A percentile compares a stretch with the other conserved stretches of the same genome.
These are phyloP conservation scores for Aptenodytes forsteri DNA, from an alignment of 2,113 vertebrate species.

Conservation along the genomic window DNA sequence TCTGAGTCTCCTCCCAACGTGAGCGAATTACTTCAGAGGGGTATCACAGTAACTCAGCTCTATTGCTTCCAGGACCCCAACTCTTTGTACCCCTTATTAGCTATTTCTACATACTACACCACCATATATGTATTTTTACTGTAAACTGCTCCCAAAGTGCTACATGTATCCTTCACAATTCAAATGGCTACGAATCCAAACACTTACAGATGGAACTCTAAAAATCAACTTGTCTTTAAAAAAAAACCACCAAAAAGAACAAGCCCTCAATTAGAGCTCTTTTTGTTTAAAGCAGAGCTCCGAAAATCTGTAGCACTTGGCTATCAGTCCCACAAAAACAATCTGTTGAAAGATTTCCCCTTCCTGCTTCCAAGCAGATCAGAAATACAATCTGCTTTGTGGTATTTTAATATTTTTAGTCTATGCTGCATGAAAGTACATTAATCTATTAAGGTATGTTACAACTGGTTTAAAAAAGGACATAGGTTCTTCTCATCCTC, in stretches of 20 bases:
- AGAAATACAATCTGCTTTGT: background rate
- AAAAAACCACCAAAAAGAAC: background rate
- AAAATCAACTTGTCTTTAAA: background rate
- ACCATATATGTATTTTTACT: background rate
- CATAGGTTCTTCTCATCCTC: background rate
- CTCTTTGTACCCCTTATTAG: background rate
- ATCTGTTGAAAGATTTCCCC: background rate
- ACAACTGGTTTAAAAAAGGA: background rate
- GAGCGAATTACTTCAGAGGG: background rate
- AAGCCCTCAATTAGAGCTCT: background rate
- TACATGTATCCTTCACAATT: background rate
- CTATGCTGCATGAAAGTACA: background rate
- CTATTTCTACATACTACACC: background rate
- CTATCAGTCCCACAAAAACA: background rate
- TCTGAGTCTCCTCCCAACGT: rapidly evolving
- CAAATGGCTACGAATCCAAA: background rate
- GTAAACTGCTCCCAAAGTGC: background rate
- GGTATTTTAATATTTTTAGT: background rate
- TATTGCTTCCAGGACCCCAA: background rate
- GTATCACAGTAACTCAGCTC: background rate
- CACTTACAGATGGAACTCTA: background rate
- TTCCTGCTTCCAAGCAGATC: background rate
- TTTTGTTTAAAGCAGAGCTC: background rate
- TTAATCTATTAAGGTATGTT: background rate
- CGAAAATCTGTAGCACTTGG: background rate